A percentile compares a stretch with the other conserved stretches of the same genome.
These are phyloP conservation scores for Triops longicaudatus DNA, from an alignment of 1,140 invertebrate genomes.

Conservation along the genomic window DNA sequence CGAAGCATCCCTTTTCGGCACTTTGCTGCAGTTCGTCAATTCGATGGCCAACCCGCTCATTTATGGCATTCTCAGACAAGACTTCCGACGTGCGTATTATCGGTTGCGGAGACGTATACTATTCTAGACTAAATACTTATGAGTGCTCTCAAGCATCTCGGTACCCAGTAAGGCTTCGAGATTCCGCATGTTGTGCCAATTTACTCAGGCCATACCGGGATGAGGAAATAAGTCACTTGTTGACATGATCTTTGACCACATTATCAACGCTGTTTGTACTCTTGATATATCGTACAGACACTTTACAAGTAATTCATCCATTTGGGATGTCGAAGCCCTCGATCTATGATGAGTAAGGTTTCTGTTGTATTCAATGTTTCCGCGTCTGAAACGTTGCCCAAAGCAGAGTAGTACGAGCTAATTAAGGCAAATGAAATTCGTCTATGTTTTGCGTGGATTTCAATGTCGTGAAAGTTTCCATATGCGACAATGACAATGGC, in stretches of 20 bases:
- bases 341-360: too few species aligned
- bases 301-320: too few species aligned
- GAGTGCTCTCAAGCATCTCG: not conserved
- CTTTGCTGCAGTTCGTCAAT: constrained; percentile 36
- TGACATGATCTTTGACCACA: too few species aligned
- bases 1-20: constrained; percentile 35
- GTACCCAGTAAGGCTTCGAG: too few species aligned
- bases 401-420: not conserved
- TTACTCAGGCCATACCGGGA: too few species aligned
- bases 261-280: too few species aligned
- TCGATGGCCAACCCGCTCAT: constrained; percentile 41
- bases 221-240: too few species aligned
- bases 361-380: too few species aligned
- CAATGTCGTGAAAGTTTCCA: not conserved
- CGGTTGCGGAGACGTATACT: not conserved
- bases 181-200: too few species aligned
- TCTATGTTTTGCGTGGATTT: not conserved
- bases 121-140: not conserved
- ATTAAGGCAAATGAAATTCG: not conserved
- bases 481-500: not conserved
- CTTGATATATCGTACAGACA: too few species aligned
- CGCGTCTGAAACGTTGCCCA: too few species aligned
- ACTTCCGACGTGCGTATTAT: constrained; percentile 34
- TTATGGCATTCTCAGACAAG: constrained; percentile 39
- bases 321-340: too few species aligned